Conservation (phyloP, 2,888 invertebrate species). For the Drosophila anceps region DNA sequence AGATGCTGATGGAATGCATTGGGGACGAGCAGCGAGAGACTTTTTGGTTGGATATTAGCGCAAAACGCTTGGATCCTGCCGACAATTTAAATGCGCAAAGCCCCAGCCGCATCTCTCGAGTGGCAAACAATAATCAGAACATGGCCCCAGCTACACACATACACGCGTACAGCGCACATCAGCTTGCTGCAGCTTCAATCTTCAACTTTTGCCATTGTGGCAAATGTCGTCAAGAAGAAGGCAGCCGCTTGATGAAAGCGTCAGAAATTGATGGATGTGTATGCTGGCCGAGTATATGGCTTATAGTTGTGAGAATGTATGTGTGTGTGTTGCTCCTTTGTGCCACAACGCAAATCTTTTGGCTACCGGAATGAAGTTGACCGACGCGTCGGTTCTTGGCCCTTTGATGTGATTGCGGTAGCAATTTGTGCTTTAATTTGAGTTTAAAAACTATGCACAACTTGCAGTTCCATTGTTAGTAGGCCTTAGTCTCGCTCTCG, state of each 20-base stretch:
- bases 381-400: conserved; percentile 53
- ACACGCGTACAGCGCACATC: background rate
- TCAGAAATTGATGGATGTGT: conserved; percentile 84
- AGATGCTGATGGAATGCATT: conserved; percentile 60
- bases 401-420: conserved; percentile 78
- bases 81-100: conserved; percentile 76
- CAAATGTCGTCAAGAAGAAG: conserved; percentile 62
- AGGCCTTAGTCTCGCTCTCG: background rate
- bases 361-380: conserved; percentile 62
- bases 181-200: conserved; percentile 15
- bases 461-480: conserved; percentile 67
- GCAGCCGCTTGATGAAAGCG: conserved; percentile 82
- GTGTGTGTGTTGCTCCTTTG: conserved; percentile 41
- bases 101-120: conserved; percentile 51
- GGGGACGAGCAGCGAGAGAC: conserved; percentile 57
- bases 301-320: conserved; percentile 26
- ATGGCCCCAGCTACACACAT: conserved; percentile 29
- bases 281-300: conserved; percentile 47
- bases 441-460: conserved; percentile 79
- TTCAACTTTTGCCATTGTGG: conserved; percentile 57
- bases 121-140: conserved; percentile 79
- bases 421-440: conserved; percentile 81
- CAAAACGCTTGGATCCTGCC: conserved; percentile 81
- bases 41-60: conserved; percentile 80
- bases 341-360: conserved; percentile 79